These are phyloP conservation scores for Pipistrellus pipistrellus DNA, from an alignment of 2,797 vertebrate species.

Conservation along the genomic window DNA sequence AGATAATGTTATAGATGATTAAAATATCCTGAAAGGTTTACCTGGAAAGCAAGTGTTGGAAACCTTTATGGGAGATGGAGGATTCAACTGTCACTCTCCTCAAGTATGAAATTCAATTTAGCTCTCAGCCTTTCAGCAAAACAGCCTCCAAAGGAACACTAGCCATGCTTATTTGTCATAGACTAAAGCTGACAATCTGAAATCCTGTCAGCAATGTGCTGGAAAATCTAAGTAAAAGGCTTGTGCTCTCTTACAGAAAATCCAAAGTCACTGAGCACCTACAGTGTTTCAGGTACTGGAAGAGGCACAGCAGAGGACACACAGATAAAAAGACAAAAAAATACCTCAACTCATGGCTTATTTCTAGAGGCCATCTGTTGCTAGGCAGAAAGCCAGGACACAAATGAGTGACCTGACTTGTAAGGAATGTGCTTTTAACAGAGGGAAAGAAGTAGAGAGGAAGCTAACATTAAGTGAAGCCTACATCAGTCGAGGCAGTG, in stretches of 20 bases:
- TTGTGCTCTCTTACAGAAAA: neutral
- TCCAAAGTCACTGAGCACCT: constrained; percentile 6
- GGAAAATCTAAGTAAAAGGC: neutral
- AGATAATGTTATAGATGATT: neutral
- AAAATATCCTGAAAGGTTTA: neutral
- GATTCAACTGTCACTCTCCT: neutral
- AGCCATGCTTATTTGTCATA: constrained; percentile 50
- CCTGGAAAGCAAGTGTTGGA: constrained; percentile 11
- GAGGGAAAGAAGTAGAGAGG: neutral
- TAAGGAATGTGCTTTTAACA: neutral
- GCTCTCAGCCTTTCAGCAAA: constrained; percentile 21
- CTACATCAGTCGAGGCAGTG: neutral
- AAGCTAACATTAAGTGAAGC: constrained; percentile 31
- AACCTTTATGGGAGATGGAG: neutral
- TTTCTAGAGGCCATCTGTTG: constrained; percentile 13
- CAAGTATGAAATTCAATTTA: constrained; percentile 51
- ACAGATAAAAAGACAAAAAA: neutral
- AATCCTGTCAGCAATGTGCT: neutral
- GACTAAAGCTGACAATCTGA: neutral
- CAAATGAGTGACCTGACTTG: neutral
- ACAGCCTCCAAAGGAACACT: constrained; percentile 39
- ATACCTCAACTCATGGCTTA: neutral
- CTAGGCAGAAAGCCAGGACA: neutral
- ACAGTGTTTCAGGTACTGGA: neutral
- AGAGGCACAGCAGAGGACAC: neutral